phyloP scores from a whole-genome alignment of 1,140 invertebrate genomes.

The Carposina sasakii region DNA sequence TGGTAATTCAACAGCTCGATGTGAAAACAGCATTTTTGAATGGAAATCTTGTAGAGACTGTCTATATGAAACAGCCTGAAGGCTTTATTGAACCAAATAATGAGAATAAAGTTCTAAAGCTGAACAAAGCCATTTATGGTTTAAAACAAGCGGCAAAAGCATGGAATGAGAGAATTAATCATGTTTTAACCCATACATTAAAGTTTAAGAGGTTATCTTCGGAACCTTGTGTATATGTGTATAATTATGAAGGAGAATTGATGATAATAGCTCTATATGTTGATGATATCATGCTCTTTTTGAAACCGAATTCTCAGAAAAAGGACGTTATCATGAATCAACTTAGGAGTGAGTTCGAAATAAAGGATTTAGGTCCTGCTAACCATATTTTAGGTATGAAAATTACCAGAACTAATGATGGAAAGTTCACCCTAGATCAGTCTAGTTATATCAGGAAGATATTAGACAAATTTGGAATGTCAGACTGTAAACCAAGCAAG shows the following conservation, averaged over 20 bases:
- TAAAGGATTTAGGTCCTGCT: background rate
- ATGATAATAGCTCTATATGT: constrained; percentile 1
- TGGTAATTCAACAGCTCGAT: no score
- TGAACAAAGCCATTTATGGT: background rate
- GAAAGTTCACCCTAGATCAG: background rate
- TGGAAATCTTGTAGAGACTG: constrained; percentile 36
- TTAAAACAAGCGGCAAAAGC: background rate
- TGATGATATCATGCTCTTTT: background rate
- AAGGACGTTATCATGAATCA: background rate
- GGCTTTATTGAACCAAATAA: background rate
- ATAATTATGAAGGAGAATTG: background rate
- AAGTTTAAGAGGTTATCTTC: constrained; percentile 1
- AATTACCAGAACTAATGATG: background rate
- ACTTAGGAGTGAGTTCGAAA: background rate
- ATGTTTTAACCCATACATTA: background rate
- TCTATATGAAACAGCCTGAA: no score
- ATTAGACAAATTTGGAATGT: background rate
- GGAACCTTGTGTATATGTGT: constrained; percentile 9
- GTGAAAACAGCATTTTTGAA: constrained; percentile 55
- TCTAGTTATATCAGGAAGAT: background rate
- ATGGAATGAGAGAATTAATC: background rate
- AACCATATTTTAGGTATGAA: background rate
- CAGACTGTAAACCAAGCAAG: background rate
- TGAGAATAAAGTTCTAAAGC: background rate
- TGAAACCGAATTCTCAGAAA: background rate